These are phyloP conservation scores for Nasonia oneida DNA, from an alignment of 2,888 invertebrate genomes.

Conservation along the genomic window DNA sequence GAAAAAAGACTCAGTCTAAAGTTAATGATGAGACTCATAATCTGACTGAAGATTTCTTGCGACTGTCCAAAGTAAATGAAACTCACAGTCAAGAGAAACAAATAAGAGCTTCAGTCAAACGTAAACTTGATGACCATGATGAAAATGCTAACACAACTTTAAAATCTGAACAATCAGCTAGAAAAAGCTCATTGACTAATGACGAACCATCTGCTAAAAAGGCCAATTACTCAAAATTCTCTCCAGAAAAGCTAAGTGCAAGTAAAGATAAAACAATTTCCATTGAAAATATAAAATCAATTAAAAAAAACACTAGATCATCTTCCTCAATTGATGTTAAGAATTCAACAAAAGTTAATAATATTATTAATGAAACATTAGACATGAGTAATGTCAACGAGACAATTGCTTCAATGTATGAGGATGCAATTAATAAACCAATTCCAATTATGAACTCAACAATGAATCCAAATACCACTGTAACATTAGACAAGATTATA, in stretches of 20 bases:
- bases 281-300: not conserved
- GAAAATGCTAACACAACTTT: slow-evolving; percentile 40
- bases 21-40: slow-evolving; percentile 37
- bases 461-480: slow-evolving; percentile 71
- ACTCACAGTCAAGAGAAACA: not conserved
- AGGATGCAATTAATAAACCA: slow-evolving; percentile 75
- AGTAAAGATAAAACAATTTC: slow-evolving; percentile 39
- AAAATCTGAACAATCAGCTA: slow-evolving; percentile 9
- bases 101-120: slow-evolving; percentile 54
- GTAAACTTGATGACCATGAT: slow-evolving; percentile 54
- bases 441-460: slow-evolving; percentile 75
- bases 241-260: slow-evolving; percentile 29
- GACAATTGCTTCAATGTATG: slow-evolving; percentile 75
- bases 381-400: slow-evolving; percentile 64
- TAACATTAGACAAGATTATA: slow-evolving; percentile 68
- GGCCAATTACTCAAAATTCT: slow-evolving; percentile 53
- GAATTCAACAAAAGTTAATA: slow-evolving; percentile 31
- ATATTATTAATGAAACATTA: slow-evolving; percentile 63
- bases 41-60: slow-evolving; percentile 5
- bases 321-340: slow-evolving; percentile 55
- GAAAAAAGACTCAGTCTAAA: slow-evolving; percentile 49
- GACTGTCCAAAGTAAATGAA: slow-evolving; percentile 27
- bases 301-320: slow-evolving; percentile 56
- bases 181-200: slow-evolving; percentile 30
- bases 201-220: slow-evolving; percentile 65